Percentiles rank a stretch among this genome's conserved stretches.
phyloP scores from a whole-genome alignment of 2,113 vertebrate genomes.

The Cercocebus atys region DNA sequence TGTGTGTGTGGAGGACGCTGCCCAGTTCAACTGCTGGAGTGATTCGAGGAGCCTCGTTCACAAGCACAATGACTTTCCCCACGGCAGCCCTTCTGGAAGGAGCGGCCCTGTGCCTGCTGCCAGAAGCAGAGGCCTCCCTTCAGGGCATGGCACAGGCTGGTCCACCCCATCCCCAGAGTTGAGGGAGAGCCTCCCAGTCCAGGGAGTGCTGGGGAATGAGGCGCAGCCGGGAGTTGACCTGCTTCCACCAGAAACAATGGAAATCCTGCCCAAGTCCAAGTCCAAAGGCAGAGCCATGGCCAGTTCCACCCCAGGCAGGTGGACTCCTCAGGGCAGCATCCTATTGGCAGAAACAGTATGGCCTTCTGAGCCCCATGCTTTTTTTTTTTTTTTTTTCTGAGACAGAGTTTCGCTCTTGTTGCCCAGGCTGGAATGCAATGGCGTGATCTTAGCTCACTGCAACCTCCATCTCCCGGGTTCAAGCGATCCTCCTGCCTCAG shows the following conservation, averaged over 20 bases:
- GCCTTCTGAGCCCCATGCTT: not conserved
- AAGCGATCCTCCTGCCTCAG: not conserved
- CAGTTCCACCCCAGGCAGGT: not conserved
- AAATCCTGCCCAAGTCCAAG: not conserved
- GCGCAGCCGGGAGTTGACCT: not conserved
- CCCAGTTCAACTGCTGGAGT: not conserved
- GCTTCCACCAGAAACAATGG: not conserved
- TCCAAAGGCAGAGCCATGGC: not conserved
- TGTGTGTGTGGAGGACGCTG: not conserved
- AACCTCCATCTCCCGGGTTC: not conserved
- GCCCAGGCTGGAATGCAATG: too few relatives aligned
- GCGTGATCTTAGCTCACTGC: not conserved
- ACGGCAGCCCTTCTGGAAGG: not conserved
- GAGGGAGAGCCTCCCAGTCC: not conserved
- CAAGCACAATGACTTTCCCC: accelerated
- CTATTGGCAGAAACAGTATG: not conserved
- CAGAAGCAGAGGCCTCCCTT: not conserved
- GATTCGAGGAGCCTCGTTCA: not conserved
- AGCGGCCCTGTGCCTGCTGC: not conserved
- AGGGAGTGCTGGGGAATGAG: not conserved
- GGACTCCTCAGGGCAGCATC: not conserved
- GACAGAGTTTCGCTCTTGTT: too few relatives aligned
- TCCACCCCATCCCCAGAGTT: not conserved
- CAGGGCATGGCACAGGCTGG: not conserved
- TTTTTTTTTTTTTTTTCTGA: too few relatives aligned